A percentile compares a stretch with the other conserved stretches of the same genome.
These are phyloP conservation scores for Sceloporus undulatus DNA, from an alignment of 2,113 vertebrate genomes.

Conservation along the genomic window DNA sequence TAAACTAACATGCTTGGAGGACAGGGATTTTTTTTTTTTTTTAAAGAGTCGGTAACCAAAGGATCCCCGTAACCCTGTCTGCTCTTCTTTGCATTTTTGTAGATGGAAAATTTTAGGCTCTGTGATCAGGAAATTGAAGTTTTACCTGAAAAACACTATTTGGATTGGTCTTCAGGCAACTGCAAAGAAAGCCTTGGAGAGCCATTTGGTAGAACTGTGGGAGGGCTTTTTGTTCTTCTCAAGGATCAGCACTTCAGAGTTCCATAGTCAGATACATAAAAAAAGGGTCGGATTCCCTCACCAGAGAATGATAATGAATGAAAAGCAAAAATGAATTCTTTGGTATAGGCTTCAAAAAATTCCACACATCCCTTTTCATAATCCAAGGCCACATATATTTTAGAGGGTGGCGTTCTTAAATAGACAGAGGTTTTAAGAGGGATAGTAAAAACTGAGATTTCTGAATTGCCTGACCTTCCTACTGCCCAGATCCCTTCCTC, in stretches of 20 bases:
- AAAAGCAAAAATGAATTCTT: neutral
- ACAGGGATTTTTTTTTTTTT: no score
- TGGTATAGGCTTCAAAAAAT: neutral
- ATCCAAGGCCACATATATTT: neutral
- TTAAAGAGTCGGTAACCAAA: no score
- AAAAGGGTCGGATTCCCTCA: neutral
- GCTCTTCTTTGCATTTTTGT: no score
- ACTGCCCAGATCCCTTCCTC: neutral
- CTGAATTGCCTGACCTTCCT: neutral
- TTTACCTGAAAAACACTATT: neutral
- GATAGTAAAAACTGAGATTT: neutral
- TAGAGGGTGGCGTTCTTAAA: neutral
- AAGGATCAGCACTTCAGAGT: neutral
- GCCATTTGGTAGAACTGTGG: neutral
- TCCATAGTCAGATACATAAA: fast-evolving
- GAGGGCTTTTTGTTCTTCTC: neutral
- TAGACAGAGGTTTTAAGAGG: neutral
- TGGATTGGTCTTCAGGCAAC: neutral
- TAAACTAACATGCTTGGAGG: no score
- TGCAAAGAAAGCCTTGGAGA: neutral
- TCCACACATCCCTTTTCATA: neutral
- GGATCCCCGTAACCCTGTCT: no score
- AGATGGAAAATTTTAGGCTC: no score
- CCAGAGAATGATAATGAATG: neutral
- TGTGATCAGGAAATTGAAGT: no score